Conservation (phyloP, 2,797 vertebrate species). For the Xiphophorus birchmanni region DNA sequence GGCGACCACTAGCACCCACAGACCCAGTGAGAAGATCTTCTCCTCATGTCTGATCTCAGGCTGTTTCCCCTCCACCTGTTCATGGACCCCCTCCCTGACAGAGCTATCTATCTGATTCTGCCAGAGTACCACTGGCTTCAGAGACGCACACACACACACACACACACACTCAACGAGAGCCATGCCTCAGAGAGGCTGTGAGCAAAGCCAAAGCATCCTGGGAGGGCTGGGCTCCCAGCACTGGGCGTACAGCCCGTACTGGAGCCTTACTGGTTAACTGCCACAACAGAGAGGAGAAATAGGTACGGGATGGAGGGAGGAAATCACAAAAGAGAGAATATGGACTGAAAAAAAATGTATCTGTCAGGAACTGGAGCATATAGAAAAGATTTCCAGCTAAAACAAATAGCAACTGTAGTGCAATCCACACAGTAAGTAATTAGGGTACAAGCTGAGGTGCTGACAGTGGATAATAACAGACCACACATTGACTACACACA, state of each 20-base stretch:
- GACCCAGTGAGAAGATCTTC: background rate
- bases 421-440: constrained; percentile 14
- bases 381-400: background rate
- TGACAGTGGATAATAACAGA: constrained; percentile 35
- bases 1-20: background rate
- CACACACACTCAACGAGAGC: constrained; percentile 26
- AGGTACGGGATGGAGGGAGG: background rate
- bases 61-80: background rate
- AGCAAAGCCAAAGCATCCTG: constrained; percentile 52
- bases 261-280: constrained; percentile 59
- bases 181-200: constrained; percentile 35
- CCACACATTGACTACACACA: constrained; percentile 15
- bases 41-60: background rate
- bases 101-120: constrained; percentile 37
- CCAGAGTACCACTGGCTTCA: constrained; percentile 22
- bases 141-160: constrained; percentile 5
- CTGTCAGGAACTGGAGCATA: background rate
- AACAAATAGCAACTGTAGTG: background rate
- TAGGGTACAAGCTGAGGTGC: constrained; percentile 26
- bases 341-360: constrained; percentile 2
- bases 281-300: constrained; percentile 41
- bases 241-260: constrained; percentile 58
- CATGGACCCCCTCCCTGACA: constrained; percentile 7
- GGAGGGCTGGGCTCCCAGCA: constrained; percentile 57
- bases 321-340: constrained; percentile 1